Evolutionary conservation across 2,797 vertebrate species (phyloP), one percentile per base, ranked within the genome.

Genomic region (Ptychobarbus kaznakovi): DNA sequence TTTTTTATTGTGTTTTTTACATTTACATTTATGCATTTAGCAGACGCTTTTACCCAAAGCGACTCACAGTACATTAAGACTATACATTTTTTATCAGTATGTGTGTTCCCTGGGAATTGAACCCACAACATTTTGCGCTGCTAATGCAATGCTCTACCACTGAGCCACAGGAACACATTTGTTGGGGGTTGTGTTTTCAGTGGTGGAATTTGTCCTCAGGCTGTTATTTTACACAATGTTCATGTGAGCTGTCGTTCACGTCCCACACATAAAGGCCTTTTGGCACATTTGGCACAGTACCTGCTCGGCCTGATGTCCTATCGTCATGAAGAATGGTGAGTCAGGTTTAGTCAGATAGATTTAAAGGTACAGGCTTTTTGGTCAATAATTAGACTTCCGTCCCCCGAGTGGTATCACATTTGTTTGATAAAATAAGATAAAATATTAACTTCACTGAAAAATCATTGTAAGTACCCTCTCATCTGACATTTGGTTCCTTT

Each of bases 221-320:
- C 66, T 58, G 49, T 70, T 82, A 38, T 73, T 82, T 44, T 82
- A 73, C 53, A n/a, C 6, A 1, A 42, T 42, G 51, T 61, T 63
- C 25, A n/a, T 46, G 6, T 46, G 58, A 20, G 58, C 58, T 46
- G 25, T n/a, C 20, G 4, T 35, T 63, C 8, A 40, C 28, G 20
- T 82, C 40, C 13, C 42, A 20, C 56, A 46, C 12, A 10, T 15
- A 18, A 65, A 63, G 56, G 6, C 42, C 40, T 46, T 73, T 73
- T 32, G 7, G 28, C 53, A 44, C 40, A 82, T 83, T 83, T 74
- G 70, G 32, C 28, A 75, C n/a, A 28, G 22, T 40, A 61, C 32
- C 53, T 16, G 15, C 53, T 10, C 5, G n/a, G 5, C 20, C 28
- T 65, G 25, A 82, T 46, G 53, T 81, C 32, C 25, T 38, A n/a